phyloP scores from a whole-genome alignment of 1,140 invertebrate genomes.

The Halyomorpha halys region DNA sequence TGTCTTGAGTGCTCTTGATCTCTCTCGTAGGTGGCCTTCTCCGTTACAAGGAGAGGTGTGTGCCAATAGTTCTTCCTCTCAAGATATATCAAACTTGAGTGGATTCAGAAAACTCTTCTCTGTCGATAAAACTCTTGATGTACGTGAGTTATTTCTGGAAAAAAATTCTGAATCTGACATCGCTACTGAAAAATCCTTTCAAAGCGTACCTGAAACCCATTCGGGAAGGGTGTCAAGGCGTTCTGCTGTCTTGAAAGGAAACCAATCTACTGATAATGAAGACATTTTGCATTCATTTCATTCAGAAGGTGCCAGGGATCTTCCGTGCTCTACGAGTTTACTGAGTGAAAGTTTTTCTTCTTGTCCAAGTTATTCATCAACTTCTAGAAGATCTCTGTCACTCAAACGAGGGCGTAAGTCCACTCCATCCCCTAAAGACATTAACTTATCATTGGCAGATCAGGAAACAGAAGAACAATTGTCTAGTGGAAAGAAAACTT shows the following conservation, averaged over 20 bases:
- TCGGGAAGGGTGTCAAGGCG: neutral
- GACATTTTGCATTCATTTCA: neutral
- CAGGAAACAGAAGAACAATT: too few species aligned
- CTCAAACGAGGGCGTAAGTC: neutral
- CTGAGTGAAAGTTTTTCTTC: neutral
- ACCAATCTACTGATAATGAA: neutral
- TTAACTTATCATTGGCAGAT: too few species aligned
- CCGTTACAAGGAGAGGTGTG: neutral
- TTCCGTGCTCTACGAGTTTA: neutral
- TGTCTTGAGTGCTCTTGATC: slow-evolving; percentile 20
- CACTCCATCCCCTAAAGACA: neutral
- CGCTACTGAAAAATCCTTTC: neutral
- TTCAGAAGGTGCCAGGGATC: neutral
- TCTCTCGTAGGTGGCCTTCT: slow-evolving; percentile 11
- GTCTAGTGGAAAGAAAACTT: too few species aligned
- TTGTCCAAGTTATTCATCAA: neutral
- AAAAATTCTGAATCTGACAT: neutral
- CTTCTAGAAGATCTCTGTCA: neutral
- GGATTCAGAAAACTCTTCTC: slow-evolving; percentile 19
- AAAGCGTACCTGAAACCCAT: neutral
- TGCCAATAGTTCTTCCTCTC: neutral
- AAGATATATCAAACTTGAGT: neutral
- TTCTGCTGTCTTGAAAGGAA: neutral
- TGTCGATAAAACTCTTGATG: slow-evolving; percentile 8
- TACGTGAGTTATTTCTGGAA: slow-evolving; percentile 2